Percentiles rank a stretch among this genome's conserved stretches.
These are phyloP conservation scores for Trinorchestia longiramus DNA, from an alignment of 1,140 invertebrate genomes.

Conservation along the genomic window DNA sequence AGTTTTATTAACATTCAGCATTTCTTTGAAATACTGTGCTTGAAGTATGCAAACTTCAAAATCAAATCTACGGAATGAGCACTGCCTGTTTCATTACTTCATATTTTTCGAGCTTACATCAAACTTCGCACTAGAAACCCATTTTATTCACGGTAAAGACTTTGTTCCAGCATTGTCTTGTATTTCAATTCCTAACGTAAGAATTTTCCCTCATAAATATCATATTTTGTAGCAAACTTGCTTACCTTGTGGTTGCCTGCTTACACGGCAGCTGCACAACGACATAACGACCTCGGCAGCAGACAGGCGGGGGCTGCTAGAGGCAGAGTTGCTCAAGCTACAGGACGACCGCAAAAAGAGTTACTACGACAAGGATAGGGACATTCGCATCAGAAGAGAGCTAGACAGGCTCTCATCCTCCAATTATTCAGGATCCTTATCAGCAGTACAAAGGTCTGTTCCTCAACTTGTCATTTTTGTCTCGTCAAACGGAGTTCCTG, in stretches of 20 bases:
- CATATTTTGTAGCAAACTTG: not conserved
- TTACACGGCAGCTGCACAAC: conserved; percentile 72
- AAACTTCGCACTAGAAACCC: not conserved
- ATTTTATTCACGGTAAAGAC: not conserved
- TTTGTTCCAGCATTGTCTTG: not conserved
- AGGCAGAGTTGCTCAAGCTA: conserved; percentile 70
- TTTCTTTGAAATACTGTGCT: not conserved
- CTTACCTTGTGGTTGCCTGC: not conserved
- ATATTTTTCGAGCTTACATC: not conserved
- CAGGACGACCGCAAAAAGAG: conserved; percentile 69
- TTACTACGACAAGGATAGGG: conserved; percentile 69
- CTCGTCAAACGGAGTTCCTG: not conserved
- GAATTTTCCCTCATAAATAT: not conserved
- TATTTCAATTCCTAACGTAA: not conserved
- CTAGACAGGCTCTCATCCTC: conserved; percentile 68
- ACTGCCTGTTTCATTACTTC: not conserved
- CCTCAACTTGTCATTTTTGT: not conserved
- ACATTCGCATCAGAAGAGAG: conserved; percentile 67
- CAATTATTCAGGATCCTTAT: conserved; percentile 67
- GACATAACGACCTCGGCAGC: conserved; percentile 73
- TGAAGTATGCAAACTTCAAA: not conserved
- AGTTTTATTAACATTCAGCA: too few species aligned
- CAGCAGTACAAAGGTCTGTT: conserved; percentile 65
- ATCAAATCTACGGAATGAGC: not conserved
- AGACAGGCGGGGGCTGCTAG: conserved; percentile 70